These are phyloP conservation scores for Agonopterix arenella DNA, from an alignment of 2,888 invertebrate genomes.

Conservation along the genomic window DNA sequence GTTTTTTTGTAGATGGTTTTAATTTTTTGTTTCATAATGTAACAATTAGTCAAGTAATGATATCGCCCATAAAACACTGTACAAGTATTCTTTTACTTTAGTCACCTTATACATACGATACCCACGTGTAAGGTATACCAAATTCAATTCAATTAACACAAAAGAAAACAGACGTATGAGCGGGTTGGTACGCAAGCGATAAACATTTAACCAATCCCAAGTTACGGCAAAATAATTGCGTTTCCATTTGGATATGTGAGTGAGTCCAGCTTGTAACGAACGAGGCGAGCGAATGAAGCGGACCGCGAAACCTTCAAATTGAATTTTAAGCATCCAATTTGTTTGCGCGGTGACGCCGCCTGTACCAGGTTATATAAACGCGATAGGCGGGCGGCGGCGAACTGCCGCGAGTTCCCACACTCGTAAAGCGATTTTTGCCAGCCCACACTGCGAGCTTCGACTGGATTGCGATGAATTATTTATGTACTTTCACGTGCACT, in stretches of 20 bases:
- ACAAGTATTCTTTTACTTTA: too few species aligned
- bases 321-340: constrained; percentile 77
- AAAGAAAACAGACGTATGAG: too few species aligned
- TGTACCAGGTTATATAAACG: constrained; percentile 36
- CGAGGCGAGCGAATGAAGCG: constrained; percentile 67
- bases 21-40: too few species aligned
- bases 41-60: too few species aligned
- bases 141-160: too few species aligned
- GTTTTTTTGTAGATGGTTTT: too few species aligned
- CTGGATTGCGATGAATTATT: constrained; percentile 59
- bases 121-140: too few species aligned
- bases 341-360: constrained; percentile 54
- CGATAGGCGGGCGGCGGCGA: constrained; percentile 7
- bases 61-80: too few species aligned
- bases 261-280: constrained; percentile 61
- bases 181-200: constrained; percentile 17
- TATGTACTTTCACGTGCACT: constrained; percentile 23
- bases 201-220: constrained; percentile 46
- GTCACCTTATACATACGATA: too few species aligned
- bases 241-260: constrained; percentile 56
- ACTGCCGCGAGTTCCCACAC: constrained; percentile 38
- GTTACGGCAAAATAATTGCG: constrained; percentile 60
- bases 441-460: constrained; percentile 33
- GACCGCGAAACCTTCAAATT: constrained; percentile 76
- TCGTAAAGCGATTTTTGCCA: constrained; percentile 64